These are phyloP conservation scores for Esox masquinongy DNA, from an alignment of 2,797 vertebrate genomes.

Conservation along the genomic window DNA sequence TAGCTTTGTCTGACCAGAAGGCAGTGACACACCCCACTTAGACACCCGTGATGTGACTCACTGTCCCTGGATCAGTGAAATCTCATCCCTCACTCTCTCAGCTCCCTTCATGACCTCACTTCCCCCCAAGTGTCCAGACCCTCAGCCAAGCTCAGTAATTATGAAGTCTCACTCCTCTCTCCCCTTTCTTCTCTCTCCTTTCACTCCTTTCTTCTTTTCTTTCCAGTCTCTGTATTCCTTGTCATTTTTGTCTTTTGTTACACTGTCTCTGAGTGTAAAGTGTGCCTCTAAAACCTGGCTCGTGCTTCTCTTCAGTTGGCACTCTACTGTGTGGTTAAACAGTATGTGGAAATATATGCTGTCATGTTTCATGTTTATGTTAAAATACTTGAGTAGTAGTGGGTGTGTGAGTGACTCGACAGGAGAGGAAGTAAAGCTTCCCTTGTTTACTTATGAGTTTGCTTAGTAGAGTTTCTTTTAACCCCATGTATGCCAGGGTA, in stretches of 20 bases:
- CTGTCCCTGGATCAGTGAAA: constrained; percentile 62
- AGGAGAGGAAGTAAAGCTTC: no score
- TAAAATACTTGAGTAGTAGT: no score
- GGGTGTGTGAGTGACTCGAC: no score
- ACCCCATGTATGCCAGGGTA: no score
- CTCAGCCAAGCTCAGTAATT: constrained; percentile 6
- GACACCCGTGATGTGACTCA: constrained; percentile 53
- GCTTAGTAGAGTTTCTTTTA: no score
- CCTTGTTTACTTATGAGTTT: no score
- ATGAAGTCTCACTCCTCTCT: background rate
- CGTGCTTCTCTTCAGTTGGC: background rate
- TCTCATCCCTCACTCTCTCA: constrained; percentile 41
- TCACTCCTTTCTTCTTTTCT: no score
- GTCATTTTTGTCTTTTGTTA: background rate
- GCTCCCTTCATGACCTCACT: constrained; percentile 31
- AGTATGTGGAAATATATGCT: background rate
- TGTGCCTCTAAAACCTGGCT: background rate
- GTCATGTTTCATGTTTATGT: no score
- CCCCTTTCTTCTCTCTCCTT: no score
- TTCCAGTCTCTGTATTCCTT: background rate
- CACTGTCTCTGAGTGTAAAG: background rate
- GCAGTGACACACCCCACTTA: constrained; percentile 57
- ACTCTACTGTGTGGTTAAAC: background rate
- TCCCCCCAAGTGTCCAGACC: constrained; percentile 35
- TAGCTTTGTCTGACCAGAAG: constrained; percentile 58